phyloP scores from a whole-genome alignment of 2,797 vertebrate species.

The Clarias platycephalus region DNA sequence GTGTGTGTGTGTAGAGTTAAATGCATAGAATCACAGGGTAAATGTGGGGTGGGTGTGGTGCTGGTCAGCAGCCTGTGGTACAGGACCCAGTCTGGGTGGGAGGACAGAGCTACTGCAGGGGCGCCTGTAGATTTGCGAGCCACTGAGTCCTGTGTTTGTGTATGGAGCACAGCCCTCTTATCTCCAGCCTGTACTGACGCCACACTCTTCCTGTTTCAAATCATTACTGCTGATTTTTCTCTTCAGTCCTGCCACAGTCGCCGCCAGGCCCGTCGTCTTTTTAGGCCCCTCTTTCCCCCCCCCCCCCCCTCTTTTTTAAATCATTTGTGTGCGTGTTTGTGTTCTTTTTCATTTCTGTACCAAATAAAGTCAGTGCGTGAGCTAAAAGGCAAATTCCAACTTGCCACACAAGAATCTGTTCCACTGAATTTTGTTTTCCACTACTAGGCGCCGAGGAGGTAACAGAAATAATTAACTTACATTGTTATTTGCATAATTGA shows the following conservation, averaged over 20 bases:
- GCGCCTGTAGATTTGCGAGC: slow-evolving; percentile 71
- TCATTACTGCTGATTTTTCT: slow-evolving; percentile 82
- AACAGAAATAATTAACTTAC: slow-evolving; percentile 46
- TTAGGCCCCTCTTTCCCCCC: slow-evolving; percentile 6
- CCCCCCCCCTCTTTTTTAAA: slow-evolving; percentile 23
- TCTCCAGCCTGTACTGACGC: slow-evolving; percentile 90
- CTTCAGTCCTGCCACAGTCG: slow-evolving; percentile 70
- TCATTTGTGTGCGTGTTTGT: slow-evolving; percentile 59
- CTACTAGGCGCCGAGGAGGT: slow-evolving; percentile 30
- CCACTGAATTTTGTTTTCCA: slow-evolving; percentile 41
- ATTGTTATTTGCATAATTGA: slow-evolving; percentile 52
- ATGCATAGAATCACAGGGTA: slow-evolving; percentile 66
- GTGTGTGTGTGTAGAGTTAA: slow-evolving; percentile 59
- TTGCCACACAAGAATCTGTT: slow-evolving; percentile 53
- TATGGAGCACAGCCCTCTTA: slow-evolving; percentile 82
- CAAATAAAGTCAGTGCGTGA: slow-evolving; percentile 69
- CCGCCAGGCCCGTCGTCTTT: slow-evolving; percentile 56
- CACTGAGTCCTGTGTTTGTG: slow-evolving; percentile 85
- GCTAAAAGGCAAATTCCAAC: slow-evolving; percentile 56
- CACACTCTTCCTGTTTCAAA: slow-evolving; percentile 97
- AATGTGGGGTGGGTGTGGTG: slow-evolving; percentile 65
- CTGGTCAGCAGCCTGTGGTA: slow-evolving; percentile 49
- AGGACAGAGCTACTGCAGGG: slow-evolving; percentile 68
- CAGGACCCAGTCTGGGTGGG: slow-evolving; percentile 64
- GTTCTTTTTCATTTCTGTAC: slow-evolving; percentile 58